Base-by-base conservation (phyloP, 2,113 vertebrate genomes). In the Pavo muticus region DNA sequence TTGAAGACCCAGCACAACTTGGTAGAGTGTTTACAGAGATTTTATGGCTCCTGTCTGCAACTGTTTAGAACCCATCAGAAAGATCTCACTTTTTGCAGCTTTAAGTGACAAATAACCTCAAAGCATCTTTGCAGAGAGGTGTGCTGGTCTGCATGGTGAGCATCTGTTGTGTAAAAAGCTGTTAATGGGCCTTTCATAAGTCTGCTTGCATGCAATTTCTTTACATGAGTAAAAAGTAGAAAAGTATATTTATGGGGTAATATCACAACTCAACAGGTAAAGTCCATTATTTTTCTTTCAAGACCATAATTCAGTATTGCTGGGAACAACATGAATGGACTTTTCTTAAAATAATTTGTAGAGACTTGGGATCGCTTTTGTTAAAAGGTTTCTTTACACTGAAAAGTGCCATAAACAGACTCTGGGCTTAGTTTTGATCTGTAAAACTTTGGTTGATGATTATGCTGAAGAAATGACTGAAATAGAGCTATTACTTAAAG, bases 261-360 rank as follows among this genome's bases (percentile, higher is more conserved):
- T 77, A 92, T 47, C 76, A 91, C 18, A 76, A 54, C 86, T 67
- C 80, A 83, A 92, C 80, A 88, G 83, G 64, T 24, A 63, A 88
- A 91, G 80, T 74, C 84, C 76, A 68, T 92, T 90, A 94, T 84
- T 93, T 95, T 92, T 71, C 83, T 92, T 90, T 86, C 56, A 83
- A 48, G 72, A 54, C 30, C 10, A 9, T 15, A 77, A 80, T 80
- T 90, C 65, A 40, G 80, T 32, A 37, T 45, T 59, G 48, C 69
- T 63, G 83, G 83, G 64, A 54, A 50, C 59, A 75, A 72, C 74
- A 52, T 8, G 44, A 93, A 87, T 19, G 30, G 68, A 30, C 59
- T 85, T 90, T 67, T 63, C 84, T 82, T 59, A 45, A 61, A 59
- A 37, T 48, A 79, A 85, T 83, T 93, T 83, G 15, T 42, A 70